These are phyloP conservation scores for Phallusia fumigata DNA, from an alignment of 23 tunicate genomes.

Conservation along the genomic window DNA sequence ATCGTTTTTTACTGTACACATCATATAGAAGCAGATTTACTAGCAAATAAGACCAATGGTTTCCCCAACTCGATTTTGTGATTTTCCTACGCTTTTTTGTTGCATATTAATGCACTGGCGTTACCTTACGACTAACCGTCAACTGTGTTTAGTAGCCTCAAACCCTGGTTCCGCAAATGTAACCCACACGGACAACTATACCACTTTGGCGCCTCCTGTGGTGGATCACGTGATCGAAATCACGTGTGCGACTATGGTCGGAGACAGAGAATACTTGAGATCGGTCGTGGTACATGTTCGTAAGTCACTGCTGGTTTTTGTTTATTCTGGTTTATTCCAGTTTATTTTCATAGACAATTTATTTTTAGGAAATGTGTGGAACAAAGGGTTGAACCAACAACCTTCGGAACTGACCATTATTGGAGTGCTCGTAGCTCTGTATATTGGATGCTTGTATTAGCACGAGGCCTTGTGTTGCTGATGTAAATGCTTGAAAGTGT, in stretches of 20 bases:
- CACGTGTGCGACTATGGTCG: constrained; percentile 1
- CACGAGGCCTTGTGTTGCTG: too few relatives aligned
- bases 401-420: background rate
- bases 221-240: constrained; percentile 10
- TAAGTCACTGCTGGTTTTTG: background rate
- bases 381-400: background rate
- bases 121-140: too few relatives aligned
- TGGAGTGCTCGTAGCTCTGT: background rate
- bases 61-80: too few relatives aligned
- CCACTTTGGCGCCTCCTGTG: constrained; percentile 12
- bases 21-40: too few relatives aligned
- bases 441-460: too few relatives aligned
- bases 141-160: background rate
- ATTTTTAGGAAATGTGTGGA: background rate
- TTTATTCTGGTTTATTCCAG: background rate
- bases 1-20: too few relatives aligned
- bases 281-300: constrained; percentile 3
- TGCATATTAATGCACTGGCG: too few relatives aligned
- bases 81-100: too few relatives aligned
- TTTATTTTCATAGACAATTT: background rate
- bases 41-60: too few relatives aligned
- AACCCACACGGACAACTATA: background rate
- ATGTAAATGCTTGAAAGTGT: too few relatives aligned
- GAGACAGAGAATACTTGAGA: background rate
- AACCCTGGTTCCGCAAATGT: background rate